Evolutionary conservation across 2,797 vertebrate species (phyloP).

Genomic region (Limnodromus scolopaceus): DNA sequence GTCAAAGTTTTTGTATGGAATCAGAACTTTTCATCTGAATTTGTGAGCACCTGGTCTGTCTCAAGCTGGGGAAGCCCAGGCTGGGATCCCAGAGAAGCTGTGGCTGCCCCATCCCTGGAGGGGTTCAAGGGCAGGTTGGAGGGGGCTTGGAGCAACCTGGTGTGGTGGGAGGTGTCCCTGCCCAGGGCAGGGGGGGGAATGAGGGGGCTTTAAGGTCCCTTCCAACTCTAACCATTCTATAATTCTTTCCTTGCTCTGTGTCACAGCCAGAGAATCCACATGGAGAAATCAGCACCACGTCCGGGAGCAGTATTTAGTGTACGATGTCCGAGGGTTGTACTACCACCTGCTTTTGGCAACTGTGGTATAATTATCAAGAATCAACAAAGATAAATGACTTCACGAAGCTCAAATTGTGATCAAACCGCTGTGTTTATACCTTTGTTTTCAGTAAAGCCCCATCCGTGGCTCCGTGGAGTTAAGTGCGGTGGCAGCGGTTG

Average conservation of each 20-base stretch:
- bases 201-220: too few relatives aligned
- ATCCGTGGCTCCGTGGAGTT: not conserved
- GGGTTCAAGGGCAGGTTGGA: too few relatives aligned
- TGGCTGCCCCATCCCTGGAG: too few relatives aligned
- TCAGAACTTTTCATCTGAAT: rapidly evolving
- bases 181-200: too few relatives aligned
- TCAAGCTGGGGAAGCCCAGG: not conserved
- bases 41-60: not conserved
- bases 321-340: rapidly evolving
- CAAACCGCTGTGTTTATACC: not conserved
- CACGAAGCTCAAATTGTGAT: not conserved
- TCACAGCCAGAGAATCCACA: rapidly evolving
- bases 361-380: not conserved
- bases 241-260: not conserved
- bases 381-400: not conserved
- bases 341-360: not conserved
- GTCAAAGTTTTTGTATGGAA: rapidly evolving
- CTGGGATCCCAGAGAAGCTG: not conserved
- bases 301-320: not conserved
- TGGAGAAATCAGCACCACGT: rapidly evolving
- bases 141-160: too few relatives aligned
- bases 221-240: too few relatives aligned
- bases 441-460: not conserved
- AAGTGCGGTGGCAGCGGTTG: not conserved
- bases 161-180: too few relatives aligned